phyloP scores from a whole-genome alignment of 2,797 vertebrate genomes.

The Phylloscopus collybita region DNA sequence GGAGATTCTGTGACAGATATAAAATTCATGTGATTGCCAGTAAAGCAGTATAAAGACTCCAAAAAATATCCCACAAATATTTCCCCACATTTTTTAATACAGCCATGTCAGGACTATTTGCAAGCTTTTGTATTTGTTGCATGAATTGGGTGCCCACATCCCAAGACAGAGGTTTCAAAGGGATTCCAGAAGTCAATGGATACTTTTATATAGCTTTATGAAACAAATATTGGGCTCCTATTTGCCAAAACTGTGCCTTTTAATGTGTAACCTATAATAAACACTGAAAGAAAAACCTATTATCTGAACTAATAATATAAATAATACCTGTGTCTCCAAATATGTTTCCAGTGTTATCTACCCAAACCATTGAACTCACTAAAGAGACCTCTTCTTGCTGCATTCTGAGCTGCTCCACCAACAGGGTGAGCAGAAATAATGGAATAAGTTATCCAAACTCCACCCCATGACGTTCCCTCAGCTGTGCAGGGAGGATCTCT shows the following conservation, averaged over 20 bases:
- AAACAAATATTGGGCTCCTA: not conserved
- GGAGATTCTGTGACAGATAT: constrained; percentile 68
- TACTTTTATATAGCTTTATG: not conserved
- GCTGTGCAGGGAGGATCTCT: not conserved
- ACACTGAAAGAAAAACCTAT: not conserved
- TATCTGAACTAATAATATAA: not conserved
- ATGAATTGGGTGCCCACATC: constrained; percentile 6
- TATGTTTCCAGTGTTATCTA: not conserved
- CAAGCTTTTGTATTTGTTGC: not conserved
- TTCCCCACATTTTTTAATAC: constrained; percentile 54
- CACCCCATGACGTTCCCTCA: not conserved
- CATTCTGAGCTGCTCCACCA: not conserved
- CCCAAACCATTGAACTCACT: not conserved
- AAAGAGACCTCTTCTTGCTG: not conserved
- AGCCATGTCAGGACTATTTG: not conserved
- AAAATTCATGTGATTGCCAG: constrained; percentile 62
- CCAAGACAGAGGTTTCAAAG: not conserved
- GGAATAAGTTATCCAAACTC: not conserved
- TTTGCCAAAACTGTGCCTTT: not conserved
- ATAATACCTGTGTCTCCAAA: not conserved
- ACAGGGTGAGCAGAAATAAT: not conserved
- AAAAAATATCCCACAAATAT: constrained; percentile 64
- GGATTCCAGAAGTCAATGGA: not conserved
- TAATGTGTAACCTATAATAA: not conserved
- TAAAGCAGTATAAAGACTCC: constrained; percentile 49